phyloP scores from a whole-genome alignment of 2,113 vertebrate species.

The Nyctereutes procyonoides region DNA sequence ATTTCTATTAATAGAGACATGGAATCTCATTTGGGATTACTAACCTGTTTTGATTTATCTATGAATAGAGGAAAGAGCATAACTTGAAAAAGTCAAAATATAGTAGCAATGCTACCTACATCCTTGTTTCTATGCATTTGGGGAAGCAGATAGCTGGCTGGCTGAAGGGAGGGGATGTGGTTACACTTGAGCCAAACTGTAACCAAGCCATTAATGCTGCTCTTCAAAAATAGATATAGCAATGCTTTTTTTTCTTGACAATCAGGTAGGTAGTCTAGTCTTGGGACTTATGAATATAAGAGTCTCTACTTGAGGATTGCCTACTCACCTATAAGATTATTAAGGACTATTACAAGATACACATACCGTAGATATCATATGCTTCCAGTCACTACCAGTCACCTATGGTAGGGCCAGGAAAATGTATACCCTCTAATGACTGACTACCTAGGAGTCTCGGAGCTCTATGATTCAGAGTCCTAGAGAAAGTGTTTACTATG shows the following conservation, averaged over 20 bases:
- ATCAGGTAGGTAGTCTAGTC: neutral
- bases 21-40: slow-evolving; percentile 30
- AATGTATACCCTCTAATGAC: neutral
- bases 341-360: neutral
- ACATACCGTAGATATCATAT: neutral
- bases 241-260: slow-evolving; percentile 29
- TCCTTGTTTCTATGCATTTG: neutral
- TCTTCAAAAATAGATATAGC: neutral
- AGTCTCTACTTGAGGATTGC: neutral
- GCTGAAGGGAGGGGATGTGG: slow-evolving; percentile 24
- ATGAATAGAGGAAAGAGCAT: neutral
- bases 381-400: neutral
- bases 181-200: neutral
- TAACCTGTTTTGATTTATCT: neutral
- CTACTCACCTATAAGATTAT: slow-evolving; percentile 11
- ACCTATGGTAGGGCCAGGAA: neutral
- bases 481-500: neutral
- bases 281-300: neutral
- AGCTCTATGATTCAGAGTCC: neutral
- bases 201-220: neutral
- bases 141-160: neutral
- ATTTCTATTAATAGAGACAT: slow-evolving; percentile 45
- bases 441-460: neutral
- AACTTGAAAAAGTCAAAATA: slow-evolving; percentile 1
- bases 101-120: neutral